Base-by-base conservation (phyloP, 1,140 invertebrate genomes). In the Drosophila grimshawi region DNA sequence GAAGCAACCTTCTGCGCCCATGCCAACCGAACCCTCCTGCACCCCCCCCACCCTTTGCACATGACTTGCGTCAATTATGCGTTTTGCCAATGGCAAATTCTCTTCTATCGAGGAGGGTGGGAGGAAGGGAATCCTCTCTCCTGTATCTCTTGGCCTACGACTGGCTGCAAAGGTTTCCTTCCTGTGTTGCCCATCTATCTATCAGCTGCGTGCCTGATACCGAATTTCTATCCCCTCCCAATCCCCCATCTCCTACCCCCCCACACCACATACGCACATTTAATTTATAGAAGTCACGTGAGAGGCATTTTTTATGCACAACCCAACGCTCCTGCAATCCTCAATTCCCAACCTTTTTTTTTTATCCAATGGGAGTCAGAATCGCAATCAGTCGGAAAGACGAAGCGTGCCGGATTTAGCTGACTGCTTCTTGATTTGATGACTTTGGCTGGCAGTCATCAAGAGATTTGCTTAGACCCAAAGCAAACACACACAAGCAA, bases 201-300 rank as follows among this genome's bases (percentile, higher is more conserved):
- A 69, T 80, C 63, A 69, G 72, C 59, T 70, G 29, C 33, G 39
- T 70, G 65, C 53, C 77, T 64, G 78, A 62, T 53, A 33, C 37
- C 35, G 46, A 78, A 62, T 53, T 27, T 29, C 27, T 46, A 56
- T 19, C 59, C 39, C 30, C 37, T 37, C 19, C 46, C 53, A 19
- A 19, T 19, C 19, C 19, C 19, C 19, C 19, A 19, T 19, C 29
- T 30, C 37, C 46, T 48, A 4, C 39, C 10, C 10, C 39, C n/a
- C 39, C 1, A 8, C 30, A 27, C 19, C 39, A 30, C 27, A 63
- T 30, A 70, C 76, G 62, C 81, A 83, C 81, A 83, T 83, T 83
- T 83, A 76, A 83, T 83, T 83, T 83, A 79, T 83, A 83, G 67
- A 83, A 83, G 76, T 83, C 81, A 83, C 80, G 81, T 83, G 80